A percentile compares a stretch with the other conserved stretches of the same genome.
phyloP scores from a whole-genome alignment of 2,797 vertebrate genomes.

The Sebastiscus albofasciatus region DNA sequence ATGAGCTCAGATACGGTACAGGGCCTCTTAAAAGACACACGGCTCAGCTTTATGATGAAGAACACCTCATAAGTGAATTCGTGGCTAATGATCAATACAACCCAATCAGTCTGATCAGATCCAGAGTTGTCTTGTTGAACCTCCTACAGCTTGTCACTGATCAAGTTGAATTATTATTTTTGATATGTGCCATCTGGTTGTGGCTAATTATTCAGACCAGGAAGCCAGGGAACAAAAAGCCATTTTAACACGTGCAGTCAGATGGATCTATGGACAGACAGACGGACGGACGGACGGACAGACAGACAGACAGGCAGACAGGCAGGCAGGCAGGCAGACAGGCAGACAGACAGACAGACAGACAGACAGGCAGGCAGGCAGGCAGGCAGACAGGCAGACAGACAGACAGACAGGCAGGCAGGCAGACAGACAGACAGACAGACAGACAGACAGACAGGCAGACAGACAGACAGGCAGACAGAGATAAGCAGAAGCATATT shows the following conservation, averaged over 20 bases:
- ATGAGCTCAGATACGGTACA: not conserved
- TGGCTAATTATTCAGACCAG: constrained; percentile 59
- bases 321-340: too few relatives aligned
- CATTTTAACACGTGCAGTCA: not conserved
- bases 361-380: too few relatives aligned
- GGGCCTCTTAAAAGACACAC: not conserved
- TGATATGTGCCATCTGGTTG: constrained; percentile 52
- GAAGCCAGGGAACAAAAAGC: constrained; percentile 22
- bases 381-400: too few relatives aligned
- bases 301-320: too few relatives aligned
- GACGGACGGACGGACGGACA: not conserved
- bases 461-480: not conserved
- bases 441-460: not conserved
- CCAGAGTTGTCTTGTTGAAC: constrained; percentile 17
- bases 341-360: not conserved
- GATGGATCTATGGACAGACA: not conserved
- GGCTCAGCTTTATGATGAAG: not conserved
- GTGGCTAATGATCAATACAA: constrained; percentile 24
- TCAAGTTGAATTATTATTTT: constrained; percentile 51
- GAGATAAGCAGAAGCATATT: not conserved
- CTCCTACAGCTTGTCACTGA: constrained; percentile 23
- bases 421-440: not conserved
- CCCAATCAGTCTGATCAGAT: constrained; percentile 30
- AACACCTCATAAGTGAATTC: not conserved
- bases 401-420: too few relatives aligned